These are phyloP conservation scores for Lucilia sericata DNA, from an alignment of 1,140 invertebrate species.

Conservation along the genomic window DNA sequence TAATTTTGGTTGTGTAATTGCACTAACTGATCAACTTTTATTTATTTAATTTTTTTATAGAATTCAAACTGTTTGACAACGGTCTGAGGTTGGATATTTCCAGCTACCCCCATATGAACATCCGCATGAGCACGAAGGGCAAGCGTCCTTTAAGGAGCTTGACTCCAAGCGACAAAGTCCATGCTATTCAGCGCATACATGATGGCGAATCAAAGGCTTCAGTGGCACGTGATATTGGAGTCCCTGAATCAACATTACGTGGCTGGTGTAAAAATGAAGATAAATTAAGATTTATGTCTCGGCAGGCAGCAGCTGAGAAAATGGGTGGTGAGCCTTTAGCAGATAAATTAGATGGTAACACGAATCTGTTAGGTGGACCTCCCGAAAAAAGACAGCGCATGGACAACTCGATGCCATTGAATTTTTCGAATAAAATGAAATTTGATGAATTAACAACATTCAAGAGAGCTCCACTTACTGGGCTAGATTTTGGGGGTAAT, in stretches of 20 bases:
- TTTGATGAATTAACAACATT: conserved; percentile 61
- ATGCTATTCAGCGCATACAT: conserved; percentile 82
- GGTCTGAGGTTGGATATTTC: conserved; percentile 68
- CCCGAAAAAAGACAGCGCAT: conserved; percentile 71
- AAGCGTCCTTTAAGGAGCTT: conserved; percentile 79
- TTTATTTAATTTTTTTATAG: conserved; percentile 53
- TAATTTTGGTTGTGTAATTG: neutral
- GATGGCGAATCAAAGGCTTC: conserved; percentile 85
- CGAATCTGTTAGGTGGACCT: conserved; percentile 68
- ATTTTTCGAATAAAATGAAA: conserved; percentile 67
- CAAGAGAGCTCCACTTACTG: conserved; percentile 59
- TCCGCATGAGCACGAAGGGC: conserved; percentile 70
- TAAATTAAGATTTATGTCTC: conserved; percentile 79
- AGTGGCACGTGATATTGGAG: conserved; percentile 83
- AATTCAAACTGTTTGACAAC: conserved; percentile 66
- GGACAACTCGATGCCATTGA: conserved; percentile 62
- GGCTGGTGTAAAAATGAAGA: conserved; percentile 89
- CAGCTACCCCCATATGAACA: conserved; percentile 67
- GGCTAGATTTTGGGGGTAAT: conserved; percentile 63
- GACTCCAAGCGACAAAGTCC: conserved; percentile 80
- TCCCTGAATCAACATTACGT: conserved; percentile 83
- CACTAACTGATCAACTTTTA: neutral
- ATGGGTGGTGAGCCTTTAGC: conserved; percentile 58
- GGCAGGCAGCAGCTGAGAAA: conserved; percentile 75
- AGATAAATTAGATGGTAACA: conserved; percentile 66